phyloP scores from a whole-genome alignment of 2,888 invertebrate species.

The Antheraea assamensis region DNA sequence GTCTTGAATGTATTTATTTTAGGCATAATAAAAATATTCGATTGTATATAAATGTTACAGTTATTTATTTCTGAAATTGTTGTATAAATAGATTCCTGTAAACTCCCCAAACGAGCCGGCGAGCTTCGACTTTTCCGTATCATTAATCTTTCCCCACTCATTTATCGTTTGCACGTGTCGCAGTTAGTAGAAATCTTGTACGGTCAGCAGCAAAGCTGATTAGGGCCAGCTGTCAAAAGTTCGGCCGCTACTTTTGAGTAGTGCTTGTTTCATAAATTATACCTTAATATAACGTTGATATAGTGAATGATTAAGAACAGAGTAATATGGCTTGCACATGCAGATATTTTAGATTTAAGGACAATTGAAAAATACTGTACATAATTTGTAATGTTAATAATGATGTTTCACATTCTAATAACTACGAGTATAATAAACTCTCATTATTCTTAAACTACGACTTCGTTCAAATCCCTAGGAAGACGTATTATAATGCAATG shows the following conservation, averaged over 20 bases:
- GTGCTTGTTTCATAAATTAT: slow-evolving; percentile 4
- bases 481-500: too few species aligned
- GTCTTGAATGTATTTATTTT: not conserved
- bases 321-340: too few species aligned
- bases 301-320: not conserved
- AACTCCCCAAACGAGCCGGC: slow-evolving; percentile 43
- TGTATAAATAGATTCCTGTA: slow-evolving; percentile 43
- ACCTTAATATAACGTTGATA: not conserved
- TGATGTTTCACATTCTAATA: too few species aligned
- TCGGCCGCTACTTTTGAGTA: slow-evolving; percentile 26
- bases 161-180: slow-evolving; percentile 58
- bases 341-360: too few species aligned
- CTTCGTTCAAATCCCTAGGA: too few species aligned
- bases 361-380: too few species aligned
- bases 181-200: slow-evolving; percentile 50
- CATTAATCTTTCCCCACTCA: slow-evolving; percentile 62
- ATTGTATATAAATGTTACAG: not conserved
- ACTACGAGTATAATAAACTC: too few species aligned
- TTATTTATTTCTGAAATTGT: slow-evolving; percentile 34
- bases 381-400: too few species aligned
- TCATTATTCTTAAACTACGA: too few species aligned
- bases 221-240: slow-evolving; percentile 43
- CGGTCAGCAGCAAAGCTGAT: slow-evolving; percentile 47
- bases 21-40: not conserved
- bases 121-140: slow-evolving; percentile 51